Evolutionary conservation across 2,888 invertebrate species (phyloP).

Genomic region (Lycaena phlaeas): DNA sequence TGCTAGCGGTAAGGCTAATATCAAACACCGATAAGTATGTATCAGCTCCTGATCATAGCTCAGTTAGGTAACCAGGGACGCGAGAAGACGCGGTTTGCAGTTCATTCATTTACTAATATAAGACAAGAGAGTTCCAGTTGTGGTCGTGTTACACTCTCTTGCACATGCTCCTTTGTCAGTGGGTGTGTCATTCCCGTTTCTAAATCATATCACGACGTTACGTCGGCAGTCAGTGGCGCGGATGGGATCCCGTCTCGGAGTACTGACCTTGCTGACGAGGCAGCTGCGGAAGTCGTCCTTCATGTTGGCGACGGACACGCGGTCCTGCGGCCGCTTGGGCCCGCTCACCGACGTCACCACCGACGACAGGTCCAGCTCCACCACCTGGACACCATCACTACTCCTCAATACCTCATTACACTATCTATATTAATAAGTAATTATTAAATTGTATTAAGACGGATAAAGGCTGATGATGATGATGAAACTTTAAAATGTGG

Average conservation of each 20-base stretch:
- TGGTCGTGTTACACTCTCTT: not conserved
- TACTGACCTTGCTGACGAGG: slow-evolving; percentile 88
- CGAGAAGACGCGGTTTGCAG: no score
- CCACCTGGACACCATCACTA: slow-evolving; percentile 70
- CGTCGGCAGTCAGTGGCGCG: no score
- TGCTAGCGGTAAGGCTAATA: no score
- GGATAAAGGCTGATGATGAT: no score
- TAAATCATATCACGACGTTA: not conserved
- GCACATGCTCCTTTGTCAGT: slow-evolving; percentile 20
- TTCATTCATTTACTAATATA: slow-evolving; percentile 5
- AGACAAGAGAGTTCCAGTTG: not conserved
- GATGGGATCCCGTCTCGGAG: no score
- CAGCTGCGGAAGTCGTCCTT: slow-evolving; percentile 90
- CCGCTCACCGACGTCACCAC: slow-evolving; percentile 97
- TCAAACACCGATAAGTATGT: no score
- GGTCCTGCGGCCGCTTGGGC: slow-evolving; percentile 97
- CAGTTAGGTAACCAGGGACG: no score
- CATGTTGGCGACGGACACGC: slow-evolving; percentile 92
- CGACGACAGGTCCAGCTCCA: slow-evolving; percentile 87
- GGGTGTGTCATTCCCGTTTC: slow-evolving; percentile 21
- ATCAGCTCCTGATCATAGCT: no score
- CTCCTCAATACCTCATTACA: no score
- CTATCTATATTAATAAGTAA: no score
- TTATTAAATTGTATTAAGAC: no score
- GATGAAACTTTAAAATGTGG: no score